Base-by-base conservation (phyloP, 2,888 invertebrate species). In the Noctua comes region DNA sequence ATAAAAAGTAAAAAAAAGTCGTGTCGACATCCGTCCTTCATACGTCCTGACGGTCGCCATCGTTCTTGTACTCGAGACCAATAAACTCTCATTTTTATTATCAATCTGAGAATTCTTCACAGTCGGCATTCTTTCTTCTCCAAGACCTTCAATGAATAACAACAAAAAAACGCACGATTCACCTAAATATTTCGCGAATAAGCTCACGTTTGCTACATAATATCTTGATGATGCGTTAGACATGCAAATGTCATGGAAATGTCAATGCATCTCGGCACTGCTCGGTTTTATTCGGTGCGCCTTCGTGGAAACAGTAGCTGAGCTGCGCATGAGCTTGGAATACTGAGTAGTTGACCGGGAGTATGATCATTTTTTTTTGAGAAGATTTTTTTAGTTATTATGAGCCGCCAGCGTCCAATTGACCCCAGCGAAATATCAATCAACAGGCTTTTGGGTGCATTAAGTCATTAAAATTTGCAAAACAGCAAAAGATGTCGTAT, bases 271-370 rank as follows among this genome's bases (percentile, higher is more conserved):
- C 93, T 91, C 84, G 89, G 88, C 89, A 91, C 46, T 24, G 59
- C 43, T 81, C 81, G 81, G 81, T 36, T 46, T 91, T 92, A 93
- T 93, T 93, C 91, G 92, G 86, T 84, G 91, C 91, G 85, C 87
- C 88, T 92, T 93, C 92, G 90, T 88, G 90, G 94, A 93, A 93
- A 89, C 91, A 89, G 88, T 89, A 89, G 91, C 92, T 90, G 91
- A 86, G 80, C 36, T 48, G 31, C 11, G 68, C 31, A 82, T 79
- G 80, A 43, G 62, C 7, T 8, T 4, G 11, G 90, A 81, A 90
- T 90, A 88, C 59, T 83, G 84, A 88, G 36, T 40, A 54, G 66
- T 31, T 1, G 43, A 66, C 66, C 64, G 68, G 72, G 83, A 80
- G 80, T 48, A 68, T 62, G 80, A 68, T 18, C 64, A 66, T 11